phyloP scores from a whole-genome alignment of 2,113 vertebrate species.

The Thunnus thynnus region DNA sequence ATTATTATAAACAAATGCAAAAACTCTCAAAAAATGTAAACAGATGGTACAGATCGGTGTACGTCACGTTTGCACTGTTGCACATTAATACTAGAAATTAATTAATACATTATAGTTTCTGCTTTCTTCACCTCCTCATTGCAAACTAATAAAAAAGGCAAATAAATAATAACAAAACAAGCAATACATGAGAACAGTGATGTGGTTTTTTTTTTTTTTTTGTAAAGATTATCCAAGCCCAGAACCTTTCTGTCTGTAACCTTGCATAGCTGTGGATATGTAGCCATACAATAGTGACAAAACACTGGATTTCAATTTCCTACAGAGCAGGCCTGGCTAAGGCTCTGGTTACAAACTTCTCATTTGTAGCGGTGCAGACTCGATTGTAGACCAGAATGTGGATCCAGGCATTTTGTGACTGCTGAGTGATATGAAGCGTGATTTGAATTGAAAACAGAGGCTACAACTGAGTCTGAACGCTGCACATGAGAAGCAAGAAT shows the following conservation, averaged over 20 bases:
- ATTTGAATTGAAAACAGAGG: constrained; percentile 18
- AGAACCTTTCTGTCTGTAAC: constrained; percentile 48
- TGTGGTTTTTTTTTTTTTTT: constrained; percentile 43
- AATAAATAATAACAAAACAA: not conserved
- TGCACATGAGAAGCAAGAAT: constrained; percentile 25
- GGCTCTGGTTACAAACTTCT: constrained; percentile 56
- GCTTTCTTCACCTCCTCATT: not conserved
- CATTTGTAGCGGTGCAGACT: constrained; percentile 33
- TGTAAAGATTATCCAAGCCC: constrained; percentile 60
- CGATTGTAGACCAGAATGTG: constrained; percentile 14
- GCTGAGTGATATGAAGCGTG: not conserved
- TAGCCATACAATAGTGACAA: constrained; percentile 60
- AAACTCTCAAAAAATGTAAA: constrained; percentile 33
- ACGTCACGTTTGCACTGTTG: constrained; percentile 24
- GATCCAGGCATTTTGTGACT: not conserved
- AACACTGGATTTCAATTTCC: constrained; percentile 14
- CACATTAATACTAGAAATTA: constrained; percentile 14
- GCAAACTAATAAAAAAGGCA: constrained; percentile 19
- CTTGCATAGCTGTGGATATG: constrained; percentile 75
- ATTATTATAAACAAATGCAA: not conserved
- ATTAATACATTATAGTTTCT: not conserved
- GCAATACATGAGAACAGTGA: constrained; percentile 57
- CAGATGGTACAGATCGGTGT: not conserved
- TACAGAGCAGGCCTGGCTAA: constrained; percentile 49
- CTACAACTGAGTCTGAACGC: constrained; percentile 28